Evolutionary conservation across 1,140 invertebrate genomes (phyloP), one percentile per base, ranked within the genome.

Genomic region (Phthorimaea operculella): DNA sequence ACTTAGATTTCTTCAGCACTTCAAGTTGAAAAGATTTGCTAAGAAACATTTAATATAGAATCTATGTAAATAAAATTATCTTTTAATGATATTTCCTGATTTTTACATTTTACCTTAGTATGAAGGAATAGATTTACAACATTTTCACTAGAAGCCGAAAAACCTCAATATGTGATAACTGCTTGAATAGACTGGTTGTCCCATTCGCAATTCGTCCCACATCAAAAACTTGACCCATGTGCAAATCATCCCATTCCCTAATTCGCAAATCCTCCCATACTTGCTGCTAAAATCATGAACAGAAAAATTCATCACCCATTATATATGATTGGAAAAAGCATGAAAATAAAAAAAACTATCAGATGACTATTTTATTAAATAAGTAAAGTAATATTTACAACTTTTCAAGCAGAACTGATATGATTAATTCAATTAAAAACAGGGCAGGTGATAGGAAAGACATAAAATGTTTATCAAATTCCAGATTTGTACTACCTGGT

Each of bases 21-120:
- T 93, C 59, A 90, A 90, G 72, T 80, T 92, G 49, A 88, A 83
- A 66, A 86, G 89, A 65, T 89, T 89, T 63, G 80, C 81, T 51
- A 87, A 73, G 64, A 89, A 87, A 55, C 76, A 85, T 65, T 74
- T 90, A 69, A 63, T 70, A 62, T 76, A 77, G 54, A 15, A n/a
- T 42, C 9, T 36, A 39, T 39, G 10, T 17, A 55, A 48, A 52
- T 50, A 48, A 52, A 57, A 57, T 42, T 8, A 4, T 42, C 9
- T 8, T 4, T n/a, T 42, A 42, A 42, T 42, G 3, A 2, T 42
- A n/a, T 42, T 42, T n/a, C 39, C 9, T 8, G 8, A 42, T 2
- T 42, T 42, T 2, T 42, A 42, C 9, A n/a, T 42, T 42, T 36
- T 8, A 36, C 34, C 39, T 4, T n/a, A 28, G 21, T 4, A 28